phyloP scores from a whole-genome alignment of 2,888 invertebrate genomes.

The Agriotes lineatus region DNA sequence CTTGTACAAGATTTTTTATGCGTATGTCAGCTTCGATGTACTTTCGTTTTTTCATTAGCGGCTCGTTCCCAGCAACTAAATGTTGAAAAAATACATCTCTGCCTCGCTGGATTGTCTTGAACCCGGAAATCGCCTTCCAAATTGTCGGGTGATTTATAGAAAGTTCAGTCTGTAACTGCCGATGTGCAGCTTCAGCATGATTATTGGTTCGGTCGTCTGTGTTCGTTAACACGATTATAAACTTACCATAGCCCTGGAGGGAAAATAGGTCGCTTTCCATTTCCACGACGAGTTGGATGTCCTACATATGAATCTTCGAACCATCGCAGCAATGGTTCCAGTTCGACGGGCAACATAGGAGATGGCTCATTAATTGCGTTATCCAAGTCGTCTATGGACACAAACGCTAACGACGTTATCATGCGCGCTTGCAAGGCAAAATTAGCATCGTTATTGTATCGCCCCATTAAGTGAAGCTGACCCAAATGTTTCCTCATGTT shows the following conservation, averaged over 20 bases:
- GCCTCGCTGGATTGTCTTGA: not conserved
- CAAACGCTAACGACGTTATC: conserved; percentile 17
- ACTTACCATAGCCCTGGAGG: not conserved
- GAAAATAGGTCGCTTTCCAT: not conserved
- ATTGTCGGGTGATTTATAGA: not conserved
- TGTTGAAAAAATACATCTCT: not conserved
- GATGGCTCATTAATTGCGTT: not conserved
- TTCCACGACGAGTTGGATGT: too few species aligned
- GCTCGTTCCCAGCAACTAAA: not conserved
- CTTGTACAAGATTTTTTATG: not conserved
- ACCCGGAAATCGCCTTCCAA: not conserved
- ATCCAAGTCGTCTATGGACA: not conserved
- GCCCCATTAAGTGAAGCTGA: not conserved
- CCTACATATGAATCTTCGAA: not conserved
- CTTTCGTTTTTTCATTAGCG: not conserved
- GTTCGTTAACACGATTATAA: not conserved
- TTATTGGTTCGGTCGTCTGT: not conserved
- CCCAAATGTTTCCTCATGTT: too few species aligned
- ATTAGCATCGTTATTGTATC: conserved; percentile 5
- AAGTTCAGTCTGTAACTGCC: not conserved
- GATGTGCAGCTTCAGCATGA: not conserved
- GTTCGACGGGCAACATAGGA: not conserved
- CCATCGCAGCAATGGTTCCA: not conserved
- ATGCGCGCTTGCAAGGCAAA: conserved; percentile 7
- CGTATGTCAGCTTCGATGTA: not conserved